Evolutionary conservation across 2,888 invertebrate genomes (phyloP), one percentile per base, ranked within the genome.

Genomic region (Hydropsyche betteni): DNA sequence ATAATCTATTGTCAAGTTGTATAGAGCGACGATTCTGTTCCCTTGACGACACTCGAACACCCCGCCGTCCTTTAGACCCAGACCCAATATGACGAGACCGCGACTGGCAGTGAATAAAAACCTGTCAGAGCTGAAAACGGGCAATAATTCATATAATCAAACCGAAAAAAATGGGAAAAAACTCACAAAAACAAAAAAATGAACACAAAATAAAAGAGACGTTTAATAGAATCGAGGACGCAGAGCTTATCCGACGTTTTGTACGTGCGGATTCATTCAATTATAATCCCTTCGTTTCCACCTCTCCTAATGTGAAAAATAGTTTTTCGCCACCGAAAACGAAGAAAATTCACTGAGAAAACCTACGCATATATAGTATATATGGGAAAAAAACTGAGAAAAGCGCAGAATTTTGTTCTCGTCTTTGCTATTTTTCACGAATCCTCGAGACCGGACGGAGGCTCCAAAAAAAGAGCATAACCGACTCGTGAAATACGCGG

Each of bases 1-100:
- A n/a, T 68, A 44, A 53, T 79, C 79, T 12, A 79, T 75, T 14
- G 77, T 76, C 69, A 79, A 68, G 52, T 79, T 78, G 74, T 79
- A 79, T 5, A 69, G 51, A 8, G 79, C 77, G 16, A 79, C 24
- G 12, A 79, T 53, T 44, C 79, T 38, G 38, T 76, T 78, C 24
- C 77, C 79, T 38, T 70, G 76, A 16, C 79, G 75, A 55, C 77
- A 78, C 55, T 79, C 79, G 73, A 79, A 79, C 34, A 78, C 24
- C 0, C 75, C 77, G 5, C 50, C 73, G 69, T 79, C 79, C 52
- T 73, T 75, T 44, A 72, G 69, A 12, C 74, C 75, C 12, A 79
- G 58, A 3, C 77, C 77, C 7, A 78, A 61, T 44, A 79, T 70
- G 51, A 79, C 79, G n/a, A 79, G 51, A 1, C 79, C 77, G 5